phyloP scores from a whole-genome alignment of 2,113 vertebrate genomes.

The Sula dactylatra region DNA sequence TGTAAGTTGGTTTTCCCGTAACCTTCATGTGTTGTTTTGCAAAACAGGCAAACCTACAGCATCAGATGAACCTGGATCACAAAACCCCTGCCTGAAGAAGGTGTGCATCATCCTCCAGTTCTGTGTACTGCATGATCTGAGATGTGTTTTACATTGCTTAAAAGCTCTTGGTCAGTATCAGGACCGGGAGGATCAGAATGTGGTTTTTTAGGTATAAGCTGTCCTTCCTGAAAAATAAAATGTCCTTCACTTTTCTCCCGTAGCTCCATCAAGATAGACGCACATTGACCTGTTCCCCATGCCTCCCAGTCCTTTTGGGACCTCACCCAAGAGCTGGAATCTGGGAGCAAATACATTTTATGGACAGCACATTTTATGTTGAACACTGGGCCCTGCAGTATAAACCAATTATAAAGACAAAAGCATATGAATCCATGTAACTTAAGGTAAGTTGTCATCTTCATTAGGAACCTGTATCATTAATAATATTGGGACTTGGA shows the following conservation, averaged over 20 bases:
- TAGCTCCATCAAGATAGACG: not conserved
- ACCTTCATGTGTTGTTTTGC: not conserved
- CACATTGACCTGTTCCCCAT: not conserved
- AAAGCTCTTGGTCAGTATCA: not conserved
- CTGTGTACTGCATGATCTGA: no score
- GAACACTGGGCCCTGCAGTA: not conserved
- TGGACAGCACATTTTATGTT: not conserved
- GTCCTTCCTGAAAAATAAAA: not conserved
- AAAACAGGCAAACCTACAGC: not conserved
- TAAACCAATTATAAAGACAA: not conserved
- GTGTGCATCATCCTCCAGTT: not conserved
- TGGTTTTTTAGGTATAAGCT: not conserved
- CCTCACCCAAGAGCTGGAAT: not conserved
- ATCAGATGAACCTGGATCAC: not conserved
- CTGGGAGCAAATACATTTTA: not conserved
- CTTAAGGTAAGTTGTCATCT: not conserved
- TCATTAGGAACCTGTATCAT: not conserved
- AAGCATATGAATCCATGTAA: not conserved
- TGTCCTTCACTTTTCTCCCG: not conserved
- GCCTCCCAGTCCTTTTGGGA: not conserved
- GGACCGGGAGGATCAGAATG: not conserved
- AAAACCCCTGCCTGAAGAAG: not conserved
- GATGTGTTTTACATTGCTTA: fast-evolving
- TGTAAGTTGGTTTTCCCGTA: not conserved
- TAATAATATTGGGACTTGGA: no score